These are phyloP conservation scores for Epiblema foenella DNA, from an alignment of 2,888 invertebrate genomes.

Conservation along the genomic window DNA sequence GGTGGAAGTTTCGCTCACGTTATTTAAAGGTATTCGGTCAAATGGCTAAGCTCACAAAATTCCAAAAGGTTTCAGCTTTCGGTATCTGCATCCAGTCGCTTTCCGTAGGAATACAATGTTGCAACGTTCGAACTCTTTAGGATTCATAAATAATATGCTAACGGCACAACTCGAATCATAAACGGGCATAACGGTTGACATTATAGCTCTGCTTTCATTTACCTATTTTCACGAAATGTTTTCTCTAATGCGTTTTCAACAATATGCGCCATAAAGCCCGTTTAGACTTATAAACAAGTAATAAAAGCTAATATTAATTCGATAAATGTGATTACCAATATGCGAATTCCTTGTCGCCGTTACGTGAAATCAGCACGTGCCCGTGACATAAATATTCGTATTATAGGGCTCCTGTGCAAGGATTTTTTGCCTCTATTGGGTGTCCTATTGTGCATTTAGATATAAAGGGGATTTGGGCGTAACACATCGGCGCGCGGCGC, in stretches of 20 bases:
- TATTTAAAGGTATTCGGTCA: constrained; percentile 39
- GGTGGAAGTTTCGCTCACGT: constrained; percentile 62
- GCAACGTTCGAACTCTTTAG: constrained; percentile 58
- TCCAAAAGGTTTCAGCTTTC: constrained; percentile 31
- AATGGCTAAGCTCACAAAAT: constrained; percentile 21
- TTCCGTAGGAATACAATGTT: constrained; percentile 55
- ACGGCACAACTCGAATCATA: constrained; percentile 60
- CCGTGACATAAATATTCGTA: constrained; percentile 80
- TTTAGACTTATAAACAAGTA: constrained; percentile 51
- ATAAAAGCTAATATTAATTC: constrained; percentile 55
- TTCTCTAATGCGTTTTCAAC: constrained; percentile 41
- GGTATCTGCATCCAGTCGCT: constrained; percentile 27
- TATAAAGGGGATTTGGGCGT: constrained; percentile 78
- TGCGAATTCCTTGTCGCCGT: constrained; percentile 78
- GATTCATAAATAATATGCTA: constrained; percentile 70
- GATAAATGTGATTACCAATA: constrained; percentile 73
- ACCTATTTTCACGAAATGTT: constrained; percentile 39
- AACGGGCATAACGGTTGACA: constrained; percentile 56
- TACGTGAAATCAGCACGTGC: constrained; percentile 80
- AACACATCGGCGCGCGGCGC: constrained; percentile 77
- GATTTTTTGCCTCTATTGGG: constrained; percentile 64
- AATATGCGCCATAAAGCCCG: constrained; percentile 39
- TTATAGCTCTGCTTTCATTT: constrained; percentile 55
- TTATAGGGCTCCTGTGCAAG: constrained; percentile 71
- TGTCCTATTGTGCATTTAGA: constrained; percentile 81